Evolutionary conservation across 2,797 vertebrate genomes (phyloP), one percentile per base, ranked within the genome.

Genomic region (Alosa sapidissima): DNA sequence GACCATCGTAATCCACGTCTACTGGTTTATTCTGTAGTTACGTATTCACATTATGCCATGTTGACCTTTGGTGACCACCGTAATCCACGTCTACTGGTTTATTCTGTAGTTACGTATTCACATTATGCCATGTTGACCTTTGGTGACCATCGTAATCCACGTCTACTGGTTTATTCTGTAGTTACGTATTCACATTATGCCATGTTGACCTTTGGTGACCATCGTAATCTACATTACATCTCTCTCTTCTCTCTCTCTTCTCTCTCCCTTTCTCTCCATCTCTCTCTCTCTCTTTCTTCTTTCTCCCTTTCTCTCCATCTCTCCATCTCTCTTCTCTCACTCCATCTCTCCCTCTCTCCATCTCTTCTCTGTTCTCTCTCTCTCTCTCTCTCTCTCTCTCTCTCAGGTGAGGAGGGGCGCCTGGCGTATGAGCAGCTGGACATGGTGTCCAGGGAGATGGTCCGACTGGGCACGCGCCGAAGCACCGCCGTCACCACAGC

Each of bases 371-470:
- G 33, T 36, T 68, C 28, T 24, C n/a, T 72, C 65, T 41, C 24
- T 19, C 68, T 75, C 33, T 9, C 8, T 75, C 68, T 75, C 68
- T 75, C 36, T 41, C 68, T 41, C 33, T 13, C 28, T 72, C 28
- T 36, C 2, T 7, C 91, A 99, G 98, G 98, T 89, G 97, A 98
- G 92, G 97, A 98, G 24, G 98, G 97, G 1, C 95, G 96, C n/a
- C 92, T 98, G 93, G 98, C 97, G 0, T 99, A 99, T 0, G 98
- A 99, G 91, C 97, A 97, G 92, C 88, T 99, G 88, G 97, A 99
- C 93, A 97, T 94, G 0, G 96, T 97, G 65, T 96, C 97, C 6
- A 93, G 96, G 75, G 97, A 98, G 84, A 95, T 96, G 83, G 89
- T 97, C 72, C 93, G 93, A 82, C 91, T 96, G 84, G 97, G 96